Evolutionary conservation across 2,797 vertebrate species (phyloP), one percentile per base, ranked within the genome.

Genomic region (Rhinogobio ventralis): DNA sequence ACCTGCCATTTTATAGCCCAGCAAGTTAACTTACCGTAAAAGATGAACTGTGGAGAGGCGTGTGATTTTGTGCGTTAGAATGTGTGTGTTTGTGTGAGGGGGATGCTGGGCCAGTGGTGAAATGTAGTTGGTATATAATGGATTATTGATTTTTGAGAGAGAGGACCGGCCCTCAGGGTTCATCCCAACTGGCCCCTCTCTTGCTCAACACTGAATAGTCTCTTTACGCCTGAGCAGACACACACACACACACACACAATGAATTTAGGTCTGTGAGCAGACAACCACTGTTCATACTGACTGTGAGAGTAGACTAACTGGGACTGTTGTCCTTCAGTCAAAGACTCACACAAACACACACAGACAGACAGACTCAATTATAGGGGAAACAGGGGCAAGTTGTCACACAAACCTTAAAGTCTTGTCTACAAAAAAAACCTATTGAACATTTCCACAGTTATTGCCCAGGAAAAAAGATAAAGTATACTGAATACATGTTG

Each of bases 111-210:
- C 85, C 85, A 81, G 83, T 85, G 82, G 84, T 93, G 92, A 96
- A 95, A 94, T 95, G 93, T 94, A 94, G 96, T 96, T 96, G 93
- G 96, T 94, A 95, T 95, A 97, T 97, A 97, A 98, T 97, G 96
- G 96, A 96, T 96, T 97, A 98, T 97, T 97, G 98, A 98, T 97
- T 93, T 95, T 94, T 95, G 92, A 83, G 83, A 79, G 77, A 95
- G 95, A 94, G 94, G 94, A 93, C 94, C 91, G 90, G 93, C 96
- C 96, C 93, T 92, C 87, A 94, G 96, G 97, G 95, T 93, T 93
- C 93, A 95, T 95, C 95, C 93, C 94, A 93, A 92, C 93, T 93
- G 92, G 93, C 93, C 93, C 46, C 94, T 90, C 93, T 90, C 93
- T 90, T 92, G 93, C 90, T 92, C 93, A 94, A 93, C 94, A 94